Conservation (phyloP, 2,797 vertebrate genomes). For the Nothura maculosa region DNA sequence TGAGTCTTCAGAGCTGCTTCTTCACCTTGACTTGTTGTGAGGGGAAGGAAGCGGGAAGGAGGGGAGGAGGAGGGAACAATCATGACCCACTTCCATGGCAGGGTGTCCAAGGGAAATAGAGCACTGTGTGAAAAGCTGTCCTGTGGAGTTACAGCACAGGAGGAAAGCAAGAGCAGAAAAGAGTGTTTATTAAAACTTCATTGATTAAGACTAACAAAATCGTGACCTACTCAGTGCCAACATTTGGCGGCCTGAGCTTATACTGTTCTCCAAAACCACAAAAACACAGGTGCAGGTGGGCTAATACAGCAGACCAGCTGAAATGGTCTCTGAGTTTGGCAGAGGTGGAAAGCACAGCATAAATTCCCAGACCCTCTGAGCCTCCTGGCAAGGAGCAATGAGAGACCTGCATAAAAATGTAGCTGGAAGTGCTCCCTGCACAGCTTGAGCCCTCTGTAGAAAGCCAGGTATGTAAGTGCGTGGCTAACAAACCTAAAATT, state of each 20-base stretch:
- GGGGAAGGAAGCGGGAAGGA: fast-evolving
- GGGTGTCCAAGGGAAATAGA: neutral
- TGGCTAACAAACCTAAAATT: constrained; percentile 32
- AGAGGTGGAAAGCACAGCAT: neutral
- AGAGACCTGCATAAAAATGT: neutral
- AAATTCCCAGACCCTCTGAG: neutral
- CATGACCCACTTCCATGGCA: fast-evolving
- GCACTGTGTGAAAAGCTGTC: neutral
- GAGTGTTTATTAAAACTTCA: neutral
- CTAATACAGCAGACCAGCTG: neutral
- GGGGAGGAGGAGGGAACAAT: neutral
- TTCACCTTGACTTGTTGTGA: neutral
- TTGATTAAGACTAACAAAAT: constrained; percentile 16
- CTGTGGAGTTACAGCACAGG: neutral
- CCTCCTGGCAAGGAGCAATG: neutral
- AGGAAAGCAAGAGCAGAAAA: neutral
- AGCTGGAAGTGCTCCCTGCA: neutral
- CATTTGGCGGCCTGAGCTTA: neutral
- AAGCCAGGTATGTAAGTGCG: neutral
- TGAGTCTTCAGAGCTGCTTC: neutral
- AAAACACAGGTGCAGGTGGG: neutral
- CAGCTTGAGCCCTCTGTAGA: neutral
- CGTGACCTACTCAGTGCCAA: neutral
- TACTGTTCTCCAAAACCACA: neutral
- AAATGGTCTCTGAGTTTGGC: neutral